Evolutionary conservation across 2,888 invertebrate genomes (phyloP).

Genomic region (Panzeria rudis): DNA sequence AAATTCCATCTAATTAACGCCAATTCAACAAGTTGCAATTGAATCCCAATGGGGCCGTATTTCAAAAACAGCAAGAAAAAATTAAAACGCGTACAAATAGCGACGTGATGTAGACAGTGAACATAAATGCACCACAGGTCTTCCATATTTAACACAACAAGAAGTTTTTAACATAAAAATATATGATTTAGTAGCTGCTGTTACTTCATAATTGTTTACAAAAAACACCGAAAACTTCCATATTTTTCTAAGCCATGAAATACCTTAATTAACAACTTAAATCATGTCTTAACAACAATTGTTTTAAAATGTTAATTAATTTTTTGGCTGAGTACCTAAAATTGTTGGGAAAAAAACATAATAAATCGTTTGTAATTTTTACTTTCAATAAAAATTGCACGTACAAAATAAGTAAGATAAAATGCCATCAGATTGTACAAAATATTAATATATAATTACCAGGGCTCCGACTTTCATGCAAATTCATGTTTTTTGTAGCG

Average conservation of each 20-base stretch:
- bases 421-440: neutral
- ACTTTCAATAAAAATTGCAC: no score
- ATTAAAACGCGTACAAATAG: conserved; percentile 35
- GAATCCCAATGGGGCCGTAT: conserved; percentile 61
- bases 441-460: no score
- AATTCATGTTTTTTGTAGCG: no score
- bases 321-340: no score
- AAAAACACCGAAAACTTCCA: neutral
- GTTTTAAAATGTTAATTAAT: conserved; percentile 25
- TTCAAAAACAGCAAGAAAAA: conserved; percentile 21
- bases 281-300: conserved; percentile 42
- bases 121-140: conserved; percentile 35
- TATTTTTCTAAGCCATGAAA: conserved; percentile 41
- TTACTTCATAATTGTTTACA: conserved; percentile 45
- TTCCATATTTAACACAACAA: conserved; percentile 16
- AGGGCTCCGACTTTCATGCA: no score
- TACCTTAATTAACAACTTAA: conserved; percentile 57
- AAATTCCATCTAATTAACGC: conserved; percentile 69
- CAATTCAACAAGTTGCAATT: conserved; percentile 68
- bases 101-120: conserved; percentile 50
- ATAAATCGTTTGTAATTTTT: no score
- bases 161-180: conserved; percentile 3
- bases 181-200: conserved; percentile 66
- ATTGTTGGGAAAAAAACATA: no score
- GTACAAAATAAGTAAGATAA: neutral